phyloP scores from a whole-genome alignment of 2,113 vertebrate genomes.

The Acanthochromis polyacanthus region DNA sequence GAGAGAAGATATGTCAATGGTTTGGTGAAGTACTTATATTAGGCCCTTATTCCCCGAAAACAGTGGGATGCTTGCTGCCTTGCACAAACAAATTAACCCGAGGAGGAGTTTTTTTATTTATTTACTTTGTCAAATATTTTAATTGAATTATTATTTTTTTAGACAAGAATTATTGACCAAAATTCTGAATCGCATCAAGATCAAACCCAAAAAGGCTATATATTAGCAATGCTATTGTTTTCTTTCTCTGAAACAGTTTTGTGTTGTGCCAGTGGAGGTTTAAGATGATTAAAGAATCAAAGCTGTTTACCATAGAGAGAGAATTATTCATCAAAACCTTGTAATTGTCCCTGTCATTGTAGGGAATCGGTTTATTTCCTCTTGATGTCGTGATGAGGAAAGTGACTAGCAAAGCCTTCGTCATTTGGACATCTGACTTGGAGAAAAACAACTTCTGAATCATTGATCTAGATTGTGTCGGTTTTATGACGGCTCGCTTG shows the following conservation, averaged over 20 bases:
- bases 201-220: not conserved
- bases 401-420: conserved; percentile 29
- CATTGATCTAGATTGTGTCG: conserved; percentile 48
- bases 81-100: conserved; percentile 27
- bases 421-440: conserved; percentile 21
- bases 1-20: conserved; percentile 23
- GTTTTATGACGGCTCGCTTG: conserved; percentile 43
- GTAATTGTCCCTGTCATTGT: conserved; percentile 36
- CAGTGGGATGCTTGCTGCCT: not conserved
- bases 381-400: conserved; percentile 32
- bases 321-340: conserved; percentile 45
- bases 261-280: conserved; percentile 36
- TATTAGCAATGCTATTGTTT: conserved; percentile 45
- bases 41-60: conserved; percentile 12
- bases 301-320: conserved; percentile 49
- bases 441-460: conserved; percentile 64
- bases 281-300: conserved; percentile 46
- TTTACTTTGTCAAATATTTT: conserved; percentile 16
- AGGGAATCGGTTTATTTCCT: conserved; percentile 58
- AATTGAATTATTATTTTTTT: conserved; percentile 33
- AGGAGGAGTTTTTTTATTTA: not conserved
- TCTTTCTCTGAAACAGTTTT: conserved; percentile 37
- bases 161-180: conserved; percentile 9
- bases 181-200: conserved; percentile 8
- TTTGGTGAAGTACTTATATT: conserved; percentile 15